Evolutionary conservation across 2,113 vertebrate species (phyloP).

Genomic region (Anoura caudifer): DNA sequence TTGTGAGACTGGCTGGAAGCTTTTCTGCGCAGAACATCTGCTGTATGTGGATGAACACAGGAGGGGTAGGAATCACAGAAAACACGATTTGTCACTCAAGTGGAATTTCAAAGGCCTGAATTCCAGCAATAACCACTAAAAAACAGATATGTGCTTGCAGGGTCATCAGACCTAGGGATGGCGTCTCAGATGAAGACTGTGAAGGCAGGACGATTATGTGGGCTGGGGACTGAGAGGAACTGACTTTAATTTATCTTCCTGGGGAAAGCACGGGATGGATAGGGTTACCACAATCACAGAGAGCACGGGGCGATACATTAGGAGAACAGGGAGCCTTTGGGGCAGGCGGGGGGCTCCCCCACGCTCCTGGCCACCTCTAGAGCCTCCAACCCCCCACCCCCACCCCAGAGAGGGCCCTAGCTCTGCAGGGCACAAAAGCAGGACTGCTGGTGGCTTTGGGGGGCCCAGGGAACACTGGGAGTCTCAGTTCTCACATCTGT

Average conservation of each 20-base stretch:
- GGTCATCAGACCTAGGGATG: background rate
- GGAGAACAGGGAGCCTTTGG: background rate
- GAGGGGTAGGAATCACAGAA: background rate
- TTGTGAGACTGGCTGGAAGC: background rate
- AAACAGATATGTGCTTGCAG: background rate
- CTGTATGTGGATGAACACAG: accelerated
- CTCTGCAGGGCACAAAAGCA: background rate
- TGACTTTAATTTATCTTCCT: conserved; percentile 39
- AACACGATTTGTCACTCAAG: background rate
- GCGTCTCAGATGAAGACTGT: background rate
- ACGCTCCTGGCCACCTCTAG: background rate
- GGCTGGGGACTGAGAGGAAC: background rate
- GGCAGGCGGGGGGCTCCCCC: background rate
- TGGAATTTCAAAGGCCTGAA: background rate
- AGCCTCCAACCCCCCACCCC: background rate
- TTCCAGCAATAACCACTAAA: background rate
- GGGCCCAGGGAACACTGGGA: background rate
- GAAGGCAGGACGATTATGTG: background rate
- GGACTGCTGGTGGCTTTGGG: background rate
- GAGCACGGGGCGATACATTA: background rate
- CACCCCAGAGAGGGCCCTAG: background rate
- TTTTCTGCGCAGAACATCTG: background rate
- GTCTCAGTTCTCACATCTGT: background rate
- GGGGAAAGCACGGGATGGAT: background rate
- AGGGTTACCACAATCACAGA: conserved; percentile 21